Evolutionary conservation across 2,113 vertebrate genomes (phyloP).

Genomic region (Sander lucioperca): DNA sequence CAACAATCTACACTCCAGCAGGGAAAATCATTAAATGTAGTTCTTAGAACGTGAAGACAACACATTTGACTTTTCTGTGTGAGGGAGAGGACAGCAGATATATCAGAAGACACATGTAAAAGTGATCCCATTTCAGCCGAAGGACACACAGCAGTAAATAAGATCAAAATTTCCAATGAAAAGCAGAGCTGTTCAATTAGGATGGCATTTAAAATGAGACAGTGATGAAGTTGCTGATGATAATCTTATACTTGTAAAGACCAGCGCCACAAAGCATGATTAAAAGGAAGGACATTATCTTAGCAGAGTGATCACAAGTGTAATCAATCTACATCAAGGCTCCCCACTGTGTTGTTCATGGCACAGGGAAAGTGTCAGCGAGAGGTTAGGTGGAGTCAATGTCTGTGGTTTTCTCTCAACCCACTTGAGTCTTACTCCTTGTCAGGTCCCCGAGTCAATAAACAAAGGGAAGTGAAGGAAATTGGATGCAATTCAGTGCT

Average conservation of each 20-base stretch:
- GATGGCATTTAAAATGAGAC: constrained; percentile 71
- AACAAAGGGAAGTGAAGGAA: constrained; percentile 66
- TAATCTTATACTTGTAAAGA: constrained; percentile 76
- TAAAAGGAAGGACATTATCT: constrained; percentile 80
- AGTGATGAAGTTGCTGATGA: constrained; percentile 78
- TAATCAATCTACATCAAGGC: constrained; percentile 79
- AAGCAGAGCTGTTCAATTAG: constrained; percentile 69
- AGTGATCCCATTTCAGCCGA: constrained; percentile 16
- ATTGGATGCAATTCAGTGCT: constrained; percentile 64
- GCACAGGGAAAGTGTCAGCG: constrained; percentile 44
- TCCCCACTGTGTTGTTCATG: constrained; percentile 55
- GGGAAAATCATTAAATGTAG: neutral
- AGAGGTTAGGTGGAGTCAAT: constrained; percentile 50
- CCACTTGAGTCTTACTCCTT: constrained; percentile 53
- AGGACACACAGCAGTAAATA: constrained; percentile 55
- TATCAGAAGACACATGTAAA: neutral
- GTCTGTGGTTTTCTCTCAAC: constrained; percentile 53
- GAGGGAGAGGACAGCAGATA: neutral
- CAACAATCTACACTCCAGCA: constrained; percentile 7
- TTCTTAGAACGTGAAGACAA: constrained; percentile 1
- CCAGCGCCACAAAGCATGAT: constrained; percentile 74
- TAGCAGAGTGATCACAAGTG: constrained; percentile 71
- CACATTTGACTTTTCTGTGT: neutral
- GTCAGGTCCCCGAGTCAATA: constrained; percentile 61
- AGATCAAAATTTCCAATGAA: constrained; percentile 56